Evolutionary conservation across 35 echinoderm and acorn worm species (phyloP).

Genomic region (Apostichopus parvimensis): DNA sequence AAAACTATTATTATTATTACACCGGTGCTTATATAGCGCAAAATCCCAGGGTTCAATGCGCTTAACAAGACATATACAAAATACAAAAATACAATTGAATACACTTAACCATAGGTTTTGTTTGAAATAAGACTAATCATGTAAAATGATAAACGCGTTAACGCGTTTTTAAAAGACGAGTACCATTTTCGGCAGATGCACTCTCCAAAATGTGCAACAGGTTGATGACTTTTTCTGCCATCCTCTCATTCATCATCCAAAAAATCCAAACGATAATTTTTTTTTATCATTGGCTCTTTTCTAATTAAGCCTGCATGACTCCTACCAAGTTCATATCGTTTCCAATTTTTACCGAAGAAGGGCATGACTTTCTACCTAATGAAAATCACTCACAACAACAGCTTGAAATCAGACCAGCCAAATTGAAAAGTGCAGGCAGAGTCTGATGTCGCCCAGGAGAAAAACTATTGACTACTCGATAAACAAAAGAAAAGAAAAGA

Average conservation of each 20-base stretch:
- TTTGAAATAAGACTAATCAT: no score
- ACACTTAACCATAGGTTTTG: no score
- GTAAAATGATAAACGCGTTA: no score
- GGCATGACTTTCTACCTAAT: neutral
- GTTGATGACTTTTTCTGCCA: neutral
- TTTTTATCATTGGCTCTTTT: neutral
- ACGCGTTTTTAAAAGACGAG: no score
- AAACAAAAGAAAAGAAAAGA: no score
- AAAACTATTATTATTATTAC: no score
- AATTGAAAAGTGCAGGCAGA: neutral
- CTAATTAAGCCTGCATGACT: neutral
- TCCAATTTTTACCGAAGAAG: neutral
- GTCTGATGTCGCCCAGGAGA: neutral
- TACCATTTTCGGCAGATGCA: neutral
- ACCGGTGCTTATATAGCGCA: no score
- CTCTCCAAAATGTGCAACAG: neutral
- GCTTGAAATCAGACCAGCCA: neutral
- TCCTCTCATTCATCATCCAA: neutral
- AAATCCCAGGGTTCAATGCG: no score
- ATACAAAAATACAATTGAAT: no score
- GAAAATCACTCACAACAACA: neutral
- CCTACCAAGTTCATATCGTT: neutral
- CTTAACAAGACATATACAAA: no score
- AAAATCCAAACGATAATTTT: neutral
- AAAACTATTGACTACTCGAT: no score